Evolutionary conservation across 2,888 invertebrate genomes (phyloP), one percentile per base, ranked within the genome.

Genomic region (Sminthurides aquaticus): DNA sequence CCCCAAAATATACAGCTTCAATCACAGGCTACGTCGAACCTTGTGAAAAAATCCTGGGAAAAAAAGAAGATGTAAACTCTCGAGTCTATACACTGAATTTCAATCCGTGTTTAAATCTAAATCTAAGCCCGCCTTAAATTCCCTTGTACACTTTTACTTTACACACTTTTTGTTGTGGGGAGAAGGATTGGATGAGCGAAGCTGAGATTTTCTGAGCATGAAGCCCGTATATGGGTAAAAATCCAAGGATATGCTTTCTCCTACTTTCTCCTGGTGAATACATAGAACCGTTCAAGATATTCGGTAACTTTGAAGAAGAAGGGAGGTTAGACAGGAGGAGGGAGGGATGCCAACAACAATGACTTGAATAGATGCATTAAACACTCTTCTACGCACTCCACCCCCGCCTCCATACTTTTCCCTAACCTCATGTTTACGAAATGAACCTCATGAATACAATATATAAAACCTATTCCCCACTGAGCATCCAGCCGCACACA

Each of bases 371-470:
- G 52, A 52, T 52, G 52, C 52, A 52, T 52, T 52, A 52, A 52
- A 52, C 52, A 52, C 52, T 52, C 22, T 18, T 20, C 11, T 43
- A 15, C 43, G 43, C 43, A 5, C 43, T 34, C 43, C 5, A 52
- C 58, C 27, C 49, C 27, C 61, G 43, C 43, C 49, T 49, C 27
- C 49, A 26, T 49, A 60, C 54, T 49, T 54, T 48, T n/a, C 60
- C 49, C 58, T 63, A 69, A 71, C 68, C 71, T 71, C 71, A 71
- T 71, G 71, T 71, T 71, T 71, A 71, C 69, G 69, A 69, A 71
- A 71, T 71, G 71, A 71, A 68, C 65, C 71, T 71, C 71, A 71
- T 71, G 71, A 71, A 71, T 71, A 71, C 68, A 68, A 68, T 68
- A 71, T 71, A 52, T 52, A 52, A 22, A 34, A n/a, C n/a, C 43